A percentile compares a stretch with the other conserved stretches of the same genome.
Conservation (phyloP, 2,113 vertebrate genomes). For the Pygoscelis adeliae region DNA sequence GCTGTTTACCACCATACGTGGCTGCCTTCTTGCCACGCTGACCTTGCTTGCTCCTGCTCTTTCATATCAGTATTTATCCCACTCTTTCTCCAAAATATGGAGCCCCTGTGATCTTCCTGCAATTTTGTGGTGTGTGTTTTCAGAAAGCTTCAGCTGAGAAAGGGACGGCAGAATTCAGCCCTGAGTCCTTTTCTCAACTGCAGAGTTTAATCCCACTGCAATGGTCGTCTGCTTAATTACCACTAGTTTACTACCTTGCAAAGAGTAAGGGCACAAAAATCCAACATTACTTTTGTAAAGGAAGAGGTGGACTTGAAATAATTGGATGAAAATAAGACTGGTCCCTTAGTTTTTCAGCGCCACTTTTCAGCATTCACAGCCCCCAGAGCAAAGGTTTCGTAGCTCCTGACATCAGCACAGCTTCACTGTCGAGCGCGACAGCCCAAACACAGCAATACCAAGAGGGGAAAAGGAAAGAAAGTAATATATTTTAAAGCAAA, state of each 20-base stretch:
- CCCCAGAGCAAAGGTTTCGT: background rate
- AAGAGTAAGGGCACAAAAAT: background rate
- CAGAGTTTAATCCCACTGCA: background rate
- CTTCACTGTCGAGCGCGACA: background rate
- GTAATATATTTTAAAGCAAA: background rate
- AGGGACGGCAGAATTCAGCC: background rate
- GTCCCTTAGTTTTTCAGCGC: background rate
- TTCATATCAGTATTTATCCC: background rate
- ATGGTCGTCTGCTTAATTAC: background rate
- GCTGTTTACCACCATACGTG: background rate
- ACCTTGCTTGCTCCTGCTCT: background rate
- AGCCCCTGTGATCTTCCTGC: accelerated
- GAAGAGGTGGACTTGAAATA: background rate
- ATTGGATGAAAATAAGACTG: background rate
- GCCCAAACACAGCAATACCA: background rate
- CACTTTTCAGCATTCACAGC: background rate
- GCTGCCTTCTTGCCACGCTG: background rate
- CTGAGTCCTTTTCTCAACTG: background rate
- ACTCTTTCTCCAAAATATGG: background rate
- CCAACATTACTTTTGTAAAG: background rate
- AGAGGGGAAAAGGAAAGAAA: background rate
- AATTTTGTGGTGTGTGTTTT: background rate
- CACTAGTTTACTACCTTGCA: background rate
- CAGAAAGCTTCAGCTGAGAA: background rate
- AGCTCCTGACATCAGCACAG: background rate